A percentile compares a stretch with the other conserved stretches of the same genome.
Conservation (phyloP, 2,113 vertebrate genomes). For the Sinocyclocheilus rhinocerous region DNA sequence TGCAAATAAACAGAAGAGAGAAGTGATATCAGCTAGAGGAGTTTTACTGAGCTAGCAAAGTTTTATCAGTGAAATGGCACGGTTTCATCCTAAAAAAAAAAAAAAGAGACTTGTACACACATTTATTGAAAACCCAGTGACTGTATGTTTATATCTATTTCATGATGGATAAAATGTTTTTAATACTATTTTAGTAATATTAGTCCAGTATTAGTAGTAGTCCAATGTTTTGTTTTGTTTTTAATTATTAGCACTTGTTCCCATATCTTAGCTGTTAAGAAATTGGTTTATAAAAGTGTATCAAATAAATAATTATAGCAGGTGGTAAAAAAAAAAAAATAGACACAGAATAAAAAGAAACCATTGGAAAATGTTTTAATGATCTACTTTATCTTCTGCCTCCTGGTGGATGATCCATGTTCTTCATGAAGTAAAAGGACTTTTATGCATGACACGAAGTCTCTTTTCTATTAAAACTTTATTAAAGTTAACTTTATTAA, state of each 20-base stretch:
- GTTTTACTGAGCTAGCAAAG: slow-evolving; percentile 6
- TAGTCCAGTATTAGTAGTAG: neutral
- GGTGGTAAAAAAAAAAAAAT: neutral
- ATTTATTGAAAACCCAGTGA: neutral
- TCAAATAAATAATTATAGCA: neutral
- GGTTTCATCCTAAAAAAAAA: no score
- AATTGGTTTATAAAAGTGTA: neutral
- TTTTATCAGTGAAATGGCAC: neutral
- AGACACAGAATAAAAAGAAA: neutral
- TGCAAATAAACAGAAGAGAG: slow-evolving; percentile 10
- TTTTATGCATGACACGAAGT: neutral
- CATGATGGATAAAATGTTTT: no score
- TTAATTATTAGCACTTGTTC: neutral
- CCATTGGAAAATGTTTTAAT: neutral
- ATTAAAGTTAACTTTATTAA: neutral
- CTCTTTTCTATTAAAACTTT: neutral
- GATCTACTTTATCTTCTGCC: neutral
- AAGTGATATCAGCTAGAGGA: neutral
- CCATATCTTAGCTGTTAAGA: neutral
- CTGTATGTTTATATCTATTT: neutral
- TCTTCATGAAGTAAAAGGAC: neutral
- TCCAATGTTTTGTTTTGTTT: neutral
- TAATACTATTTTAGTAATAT: neutral
- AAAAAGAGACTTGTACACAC: neutral
- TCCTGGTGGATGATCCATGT: neutral